Conservation (phyloP, 2,113 vertebrate genomes). For the Orcinus orca region DNA sequence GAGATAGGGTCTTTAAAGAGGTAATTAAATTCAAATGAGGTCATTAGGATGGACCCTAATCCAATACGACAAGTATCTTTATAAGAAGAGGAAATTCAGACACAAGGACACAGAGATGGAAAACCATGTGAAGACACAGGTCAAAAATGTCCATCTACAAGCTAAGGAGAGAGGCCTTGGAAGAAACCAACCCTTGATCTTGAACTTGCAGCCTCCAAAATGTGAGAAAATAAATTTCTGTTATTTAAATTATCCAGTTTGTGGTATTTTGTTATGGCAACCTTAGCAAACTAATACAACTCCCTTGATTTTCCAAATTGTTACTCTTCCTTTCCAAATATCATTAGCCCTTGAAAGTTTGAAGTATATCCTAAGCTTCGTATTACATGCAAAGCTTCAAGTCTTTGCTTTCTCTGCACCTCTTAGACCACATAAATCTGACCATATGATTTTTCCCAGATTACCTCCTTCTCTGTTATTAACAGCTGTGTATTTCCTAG, state of each 20-base stretch:
- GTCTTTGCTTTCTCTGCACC: slow-evolving; percentile 16
- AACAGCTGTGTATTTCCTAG: slow-evolving; percentile 8
- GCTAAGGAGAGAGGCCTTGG: not conserved
- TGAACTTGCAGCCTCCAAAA: not conserved
- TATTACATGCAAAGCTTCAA: not conserved
- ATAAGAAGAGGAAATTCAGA: not conserved
- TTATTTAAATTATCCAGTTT: not conserved
- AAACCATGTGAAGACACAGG: not conserved
- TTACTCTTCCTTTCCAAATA: slow-evolving; percentile 1
- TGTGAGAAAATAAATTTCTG: slow-evolving; percentile 9
- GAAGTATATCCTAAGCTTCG: slow-evolving; percentile 30
- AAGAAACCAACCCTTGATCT: not conserved
- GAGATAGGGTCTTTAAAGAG: not conserved
- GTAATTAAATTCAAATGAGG: not conserved
- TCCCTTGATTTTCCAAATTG: not conserved
- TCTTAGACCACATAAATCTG: slow-evolving; percentile 46
- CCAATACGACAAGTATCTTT: not conserved
- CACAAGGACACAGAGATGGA: not conserved
- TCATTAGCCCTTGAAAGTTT: not conserved
- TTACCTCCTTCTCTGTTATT: slow-evolving; percentile 26
- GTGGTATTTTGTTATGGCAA: not conserved
- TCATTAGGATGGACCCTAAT: not conserved
- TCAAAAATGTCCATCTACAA: not conserved
- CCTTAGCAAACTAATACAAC: not conserved
- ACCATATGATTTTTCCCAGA: not conserved